Evolutionary conservation across 2,797 vertebrate species (phyloP), one percentile per base, ranked within the genome.

Genomic region (Catostomus latipinnis): DNA sequence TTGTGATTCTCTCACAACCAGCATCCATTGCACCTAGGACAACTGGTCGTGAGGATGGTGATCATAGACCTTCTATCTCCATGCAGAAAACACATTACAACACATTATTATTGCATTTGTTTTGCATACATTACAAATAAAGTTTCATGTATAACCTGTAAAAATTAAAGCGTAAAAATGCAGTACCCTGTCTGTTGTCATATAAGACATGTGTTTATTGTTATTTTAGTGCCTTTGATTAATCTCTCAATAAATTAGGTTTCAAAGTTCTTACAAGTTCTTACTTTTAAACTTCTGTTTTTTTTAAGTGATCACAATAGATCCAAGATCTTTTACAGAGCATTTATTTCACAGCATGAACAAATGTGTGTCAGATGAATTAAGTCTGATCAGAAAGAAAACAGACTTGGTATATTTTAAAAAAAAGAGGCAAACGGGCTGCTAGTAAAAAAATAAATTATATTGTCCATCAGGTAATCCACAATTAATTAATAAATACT

Each of bases 61-160:
- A 34, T 34, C 34, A 34, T 34, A 34, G 34, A 34, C 34, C 34
- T 34, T 34, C 34, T 4, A 34, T 34, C 34, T 34, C 34, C 4
- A 34, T 34, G 34, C 34, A 34, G 34, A 34, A 34, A 34, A 34
- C 16, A 18, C 16, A 18, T 18, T 80, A 54, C 78, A 63, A 78
- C 68, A 73, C 76, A 76, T 66, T 72, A 66, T 73, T 73, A 57
- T 58, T 80, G 70, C 69, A 73, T 80, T 61, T 80, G 70, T 16
- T 80, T 73, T 80, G 61, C 69, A 73, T 80, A 73, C 53, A 80
- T 80, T 80, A 80, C 43, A 60, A 48, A 68, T 56, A 56, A 6
- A 45, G 16, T 66, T 79, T 65, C 43, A 49, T 61, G 53, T 53
- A 65, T 56, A 49, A 34, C 34, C 34, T 34, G 34, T 18, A 72